Base-by-base conservation (phyloP, 2,113 vertebrate species). In the Platichthys stellatus region DNA sequence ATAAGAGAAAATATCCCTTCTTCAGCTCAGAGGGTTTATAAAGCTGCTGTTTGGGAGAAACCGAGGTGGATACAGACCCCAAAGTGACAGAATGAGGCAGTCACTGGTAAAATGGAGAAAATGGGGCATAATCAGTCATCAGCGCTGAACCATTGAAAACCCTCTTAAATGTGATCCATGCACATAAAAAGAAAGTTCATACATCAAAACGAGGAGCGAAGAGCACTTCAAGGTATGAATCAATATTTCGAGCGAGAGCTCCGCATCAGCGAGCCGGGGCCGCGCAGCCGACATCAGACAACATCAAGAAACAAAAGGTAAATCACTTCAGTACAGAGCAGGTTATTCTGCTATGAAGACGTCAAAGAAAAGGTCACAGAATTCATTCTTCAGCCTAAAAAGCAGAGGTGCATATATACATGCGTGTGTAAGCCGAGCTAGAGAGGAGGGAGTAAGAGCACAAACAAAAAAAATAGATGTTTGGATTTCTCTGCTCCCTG, bases 291-390 rank as follows among this genome's bases (percentile, higher is more conserved):
- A 54, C 51, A 56, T 58, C 31, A 10, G 56, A 59, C 45, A 60
- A 54, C 63, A 61, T 62, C 1, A 5, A 40, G 53, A 76, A 68
- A 85, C 51, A 54, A 66, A 82, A 61, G 17, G 28, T 59, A 64
- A 81, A 78, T 43, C 1, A 28, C 59, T 65, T 70, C 51, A 1
- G n/a, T 9, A 54, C 51, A 54, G n/a, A 21, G 51, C 51, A 7
- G 20, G 18, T 54, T 54, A n/a, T 54, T 54, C 51, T 17, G 56
- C 47, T 70, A 23, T 49, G 62, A 45, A 56, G 20, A 28, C 54
- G 53, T 73, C 53, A 77, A 60, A 63, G 74, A 59, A 73, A 81
- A 90, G 76, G 82, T 89, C 72, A 61, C 12, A 1, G 64, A 63
- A 43, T 57, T 81, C 65, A 47, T 40, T 68, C 57, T 54, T 45